Evolutionary conservation across 2,797 vertebrate species (phyloP), one percentile per base, ranked within the genome.

Genomic region (Rhynchonycteris naso): DNA sequence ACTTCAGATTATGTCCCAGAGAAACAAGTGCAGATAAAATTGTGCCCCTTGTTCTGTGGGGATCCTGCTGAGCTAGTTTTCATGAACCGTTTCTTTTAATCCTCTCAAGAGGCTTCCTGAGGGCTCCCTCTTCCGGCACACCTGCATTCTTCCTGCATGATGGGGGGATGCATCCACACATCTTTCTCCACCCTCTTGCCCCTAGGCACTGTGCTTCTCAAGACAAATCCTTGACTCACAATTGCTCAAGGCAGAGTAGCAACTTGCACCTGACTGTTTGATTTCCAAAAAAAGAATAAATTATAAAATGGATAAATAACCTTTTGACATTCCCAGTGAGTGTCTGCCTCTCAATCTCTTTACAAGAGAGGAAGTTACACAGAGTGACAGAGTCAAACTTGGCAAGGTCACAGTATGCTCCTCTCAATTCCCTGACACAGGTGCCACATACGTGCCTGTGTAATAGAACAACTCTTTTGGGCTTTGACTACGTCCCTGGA

Each of bases 1-100:
- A 15, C 0, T 10, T 15, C 65, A 30, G 0, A 11, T 7, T 38
- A 3, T 2, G 19, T 30, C 56, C 54, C 43, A 5, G 26, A 52
- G 12, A 3, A 4, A 3, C 13, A 9, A 22, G 30, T 4, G 24
- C 28, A 5, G 52, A 30, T 5, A 2, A 28, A 33, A 15, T 1
- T 1, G 4, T 10, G 33, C 33, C 0, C 1, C 28, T 15, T 0
- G 11, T 1, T 8, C 16, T 4, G 63, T 2, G 68, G 6, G 0
- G 33, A 4, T 22, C 65, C 15, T 18, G 38, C 76, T 16, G 33
- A 8, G 5, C 18, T 14, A 12, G 13, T 30, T 19, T 21, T 7
- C 21, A 2, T 12, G 28, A 30, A 16, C 35, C 13, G 1, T 30
- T 13, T 8, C 24, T 2, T 16, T 12, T 38, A 22, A 9, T 2